Evolutionary conservation across 2,888 invertebrate species (phyloP), one percentile per base, ranked within the genome.

Genomic region (Leucophenga montana): DNA sequence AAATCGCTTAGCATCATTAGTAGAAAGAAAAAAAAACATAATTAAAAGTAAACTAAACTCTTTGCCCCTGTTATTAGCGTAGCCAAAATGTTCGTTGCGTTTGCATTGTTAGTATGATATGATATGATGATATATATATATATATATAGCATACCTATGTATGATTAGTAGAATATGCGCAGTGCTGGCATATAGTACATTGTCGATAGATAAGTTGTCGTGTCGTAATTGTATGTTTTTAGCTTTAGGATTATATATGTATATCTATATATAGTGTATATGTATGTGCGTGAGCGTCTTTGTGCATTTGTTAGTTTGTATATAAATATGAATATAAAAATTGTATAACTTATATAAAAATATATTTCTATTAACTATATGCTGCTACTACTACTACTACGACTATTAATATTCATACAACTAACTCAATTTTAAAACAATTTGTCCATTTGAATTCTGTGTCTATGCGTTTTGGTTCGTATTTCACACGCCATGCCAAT

Each of bases 271-370:
- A 27, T 14, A 16, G 22, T 56, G 22, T 56, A 27, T 39, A 50
- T 50, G 50, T 16, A 50, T 50, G 50, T 57, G 13, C n/a, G 57
- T 57, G 57, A 27, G 57, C 27, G 57, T 33, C 31, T 59, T 33
- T 50, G 62, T 64, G 62, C 46, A 64, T 64, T 64, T 64, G 62
- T 64, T 64, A 48, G 62, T 64, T 64, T 64, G 48, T 64, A 64
- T 48, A 64, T 64, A 39, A n/a, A 59, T 59, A 59, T 56, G 39
- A 39, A 39, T 56, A 22, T 59, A 59, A 59, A 50, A 50, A 50
- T 50, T 50, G 50, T 50, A 50, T 16, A 39, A 39, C 39, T 39
- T 39, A 50, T 50, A 48, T 48, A 48, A n/a, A 50, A 11, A 50
- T 50, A 50, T 50, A 50, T 50, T 16, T 50, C 16, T 11, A 50